A percentile compares a stretch with the other conserved stretches of the same genome.
Conservation (phyloP, 2,113 vertebrate genomes). For the Terrapene triunguis region DNA sequence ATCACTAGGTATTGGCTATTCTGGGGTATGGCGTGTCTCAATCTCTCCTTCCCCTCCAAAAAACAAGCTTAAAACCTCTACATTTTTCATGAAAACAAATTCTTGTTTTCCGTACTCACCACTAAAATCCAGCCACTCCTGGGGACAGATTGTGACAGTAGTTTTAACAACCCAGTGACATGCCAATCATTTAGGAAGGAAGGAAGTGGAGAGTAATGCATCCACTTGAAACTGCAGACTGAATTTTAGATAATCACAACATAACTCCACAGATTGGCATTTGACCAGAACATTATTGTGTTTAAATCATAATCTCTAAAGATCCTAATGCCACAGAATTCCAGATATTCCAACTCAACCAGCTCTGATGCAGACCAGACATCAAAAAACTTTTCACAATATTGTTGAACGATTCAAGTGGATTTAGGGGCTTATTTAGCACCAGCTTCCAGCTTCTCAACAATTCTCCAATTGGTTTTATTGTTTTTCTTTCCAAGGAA, state of each 20-base stretch:
- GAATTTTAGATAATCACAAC: not conserved
- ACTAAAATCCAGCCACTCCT: not conserved
- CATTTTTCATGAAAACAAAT: not conserved
- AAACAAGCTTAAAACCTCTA: not conserved
- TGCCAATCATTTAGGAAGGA: not conserved
- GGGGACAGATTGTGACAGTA: not conserved
- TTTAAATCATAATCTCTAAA: not conserved
- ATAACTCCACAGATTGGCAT: not conserved
- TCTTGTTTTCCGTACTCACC: not conserved
- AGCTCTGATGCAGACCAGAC: not conserved
- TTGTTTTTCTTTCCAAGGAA: conserved; percentile 79
- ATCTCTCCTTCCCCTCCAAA: not conserved
- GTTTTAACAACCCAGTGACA: not conserved
- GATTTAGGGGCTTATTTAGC: not conserved
- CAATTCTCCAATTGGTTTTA: rapidly evolving
- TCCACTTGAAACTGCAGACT: not conserved
- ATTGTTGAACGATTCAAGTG: not conserved
- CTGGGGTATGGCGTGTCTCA: not conserved
- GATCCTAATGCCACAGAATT: not conserved
- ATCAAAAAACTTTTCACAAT: not conserved
- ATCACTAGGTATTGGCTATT: not conserved
- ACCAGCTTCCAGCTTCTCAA: not conserved
- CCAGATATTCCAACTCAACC: not conserved
- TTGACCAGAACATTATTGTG: not conserved
- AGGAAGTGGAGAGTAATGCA: not conserved